These are phyloP conservation scores for Grapholita molesta DNA, from an alignment of 1,140 invertebrate species.

Conservation along the genomic window DNA sequence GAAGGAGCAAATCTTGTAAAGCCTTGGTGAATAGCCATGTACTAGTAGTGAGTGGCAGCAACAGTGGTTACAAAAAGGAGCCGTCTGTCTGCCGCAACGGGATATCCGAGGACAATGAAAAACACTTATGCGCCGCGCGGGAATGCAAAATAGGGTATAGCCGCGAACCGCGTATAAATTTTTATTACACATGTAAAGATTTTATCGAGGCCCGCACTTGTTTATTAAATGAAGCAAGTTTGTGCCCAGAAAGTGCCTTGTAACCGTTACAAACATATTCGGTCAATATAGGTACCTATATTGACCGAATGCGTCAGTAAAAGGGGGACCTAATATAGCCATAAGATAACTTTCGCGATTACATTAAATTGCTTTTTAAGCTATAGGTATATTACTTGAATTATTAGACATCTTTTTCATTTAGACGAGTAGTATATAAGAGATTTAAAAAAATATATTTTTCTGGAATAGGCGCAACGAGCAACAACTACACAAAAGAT, in stretches of 20 bases:
- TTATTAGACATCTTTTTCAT: no score
- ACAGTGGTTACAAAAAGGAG: constrained; percentile 36
- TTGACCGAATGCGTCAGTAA: constrained; percentile 20
- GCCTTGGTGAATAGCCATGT: background rate
- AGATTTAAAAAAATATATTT: no score
- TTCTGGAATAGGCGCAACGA: no score
- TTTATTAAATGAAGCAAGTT: constrained; percentile 52
- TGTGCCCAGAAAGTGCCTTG: constrained; percentile 14
- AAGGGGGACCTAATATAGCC: constrained; percentile 12
- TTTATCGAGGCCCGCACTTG: constrained; percentile 39
- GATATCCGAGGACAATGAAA: constrained; percentile 43
- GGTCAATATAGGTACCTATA: constrained; percentile 18
- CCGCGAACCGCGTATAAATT: constrained; percentile 30
- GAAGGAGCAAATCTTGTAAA: background rate
- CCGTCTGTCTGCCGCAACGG: constrained; percentile 35
- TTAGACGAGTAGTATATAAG: no score
- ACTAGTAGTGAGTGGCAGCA: constrained; percentile 6
- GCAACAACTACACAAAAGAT: no score
- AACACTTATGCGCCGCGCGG: constrained; percentile 40
- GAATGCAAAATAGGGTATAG: constrained; percentile 42
- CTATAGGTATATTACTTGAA: no score
- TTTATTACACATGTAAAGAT: constrained; percentile 40
- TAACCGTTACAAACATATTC: constrained; percentile 2
- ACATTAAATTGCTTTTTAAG: no score
- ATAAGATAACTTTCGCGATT: background rate